Evolutionary conservation across 2,888 invertebrate genomes (phyloP).

Genomic region (Hypomecis atomaria): DNA sequence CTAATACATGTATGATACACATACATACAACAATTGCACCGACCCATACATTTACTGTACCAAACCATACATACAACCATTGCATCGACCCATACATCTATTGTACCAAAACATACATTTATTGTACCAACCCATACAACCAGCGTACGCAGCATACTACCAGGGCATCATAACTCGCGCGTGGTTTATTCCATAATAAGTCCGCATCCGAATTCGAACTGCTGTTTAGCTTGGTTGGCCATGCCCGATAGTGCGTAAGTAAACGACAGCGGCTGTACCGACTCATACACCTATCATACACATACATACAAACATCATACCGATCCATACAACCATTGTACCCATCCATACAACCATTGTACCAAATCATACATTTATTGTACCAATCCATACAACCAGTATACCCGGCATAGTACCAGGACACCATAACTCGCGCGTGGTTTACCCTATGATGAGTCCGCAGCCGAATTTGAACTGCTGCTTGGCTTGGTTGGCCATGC

Average conservation of each 20-base stretch:
- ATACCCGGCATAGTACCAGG: background rate
- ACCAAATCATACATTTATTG: background rate
- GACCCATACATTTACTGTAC: too few relatives aligned
- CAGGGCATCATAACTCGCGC: conserved; percentile 1
- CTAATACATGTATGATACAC: too few relatives aligned
- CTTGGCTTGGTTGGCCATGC: conserved; percentile 96
- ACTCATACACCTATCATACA: too few relatives aligned
- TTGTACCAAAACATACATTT: background rate
- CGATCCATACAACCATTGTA: background rate
- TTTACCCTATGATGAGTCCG: conserved; percentile 96
- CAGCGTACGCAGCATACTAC: too few relatives aligned
- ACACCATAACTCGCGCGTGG: conserved; percentile 15
- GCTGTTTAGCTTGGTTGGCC: too few relatives aligned
- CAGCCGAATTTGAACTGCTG: conserved; percentile 97
- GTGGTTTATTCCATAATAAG: conserved; percentile 93
- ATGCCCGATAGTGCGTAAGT: too few relatives aligned
- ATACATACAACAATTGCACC: too few relatives aligned
- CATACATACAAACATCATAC: background rate
- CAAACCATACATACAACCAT: too few relatives aligned
- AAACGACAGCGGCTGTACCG: background rate
- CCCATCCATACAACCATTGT: background rate
- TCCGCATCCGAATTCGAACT: conserved; percentile 88
- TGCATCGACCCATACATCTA: background rate
- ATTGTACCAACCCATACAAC: background rate
- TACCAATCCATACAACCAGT: background rate